Base-by-base conservation (phyloP, 2,888 invertebrate genomes). In the Agrilus cyanescens region DNA sequence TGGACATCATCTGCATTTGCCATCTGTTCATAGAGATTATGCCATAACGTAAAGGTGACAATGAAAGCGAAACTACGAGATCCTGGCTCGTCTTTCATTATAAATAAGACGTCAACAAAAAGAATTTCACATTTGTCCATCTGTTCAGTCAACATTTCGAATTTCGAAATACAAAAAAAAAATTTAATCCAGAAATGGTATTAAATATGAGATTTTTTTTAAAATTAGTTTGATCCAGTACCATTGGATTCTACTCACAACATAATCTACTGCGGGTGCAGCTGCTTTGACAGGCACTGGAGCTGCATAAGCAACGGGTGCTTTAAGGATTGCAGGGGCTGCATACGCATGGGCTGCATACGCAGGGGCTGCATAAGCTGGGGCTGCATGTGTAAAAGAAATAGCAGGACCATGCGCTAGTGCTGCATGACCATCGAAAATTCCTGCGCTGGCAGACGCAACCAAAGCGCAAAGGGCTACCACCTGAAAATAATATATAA, bases 371-470 rank as follows among this genome's bases (percentile, higher is more conserved):
- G 52, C 46, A 32, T 40, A 32, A 15, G 35, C 25, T 37, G 18
- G 32, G 5, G 38, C 37, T 15, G 40, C 41, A n/a, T 30, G 15
- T 8, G 14, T 32, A 12, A 25, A 25, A 10, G 25, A 8, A 18
- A 32, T 32, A 10, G 31, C 31, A n/a, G 25, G 32, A 32, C 44
- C 48, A 18, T 30, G 35, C 15, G 41, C 44, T 12, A 41, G 32
- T 16, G 44, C 44, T 31, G 40, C 41, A 8, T 16, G 20, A 4
- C 18, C 15, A 4, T 15, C 68, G 61, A 61, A 65, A 49, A 76
- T 55, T 1, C 74, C 75, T 54, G 71, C 75, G 39, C 46, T 69
- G 15, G 70, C 64, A 35, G 72, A 63, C 49, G 51, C 67, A 56
- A 50, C 66, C 45, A 65, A 49, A 40, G 61, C 60, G 53, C 61